Evolutionary conservation across 2,888 invertebrate genomes (phyloP), one percentile per base, ranked within the genome.

Genomic region (Sipunculus nudus): DNA sequence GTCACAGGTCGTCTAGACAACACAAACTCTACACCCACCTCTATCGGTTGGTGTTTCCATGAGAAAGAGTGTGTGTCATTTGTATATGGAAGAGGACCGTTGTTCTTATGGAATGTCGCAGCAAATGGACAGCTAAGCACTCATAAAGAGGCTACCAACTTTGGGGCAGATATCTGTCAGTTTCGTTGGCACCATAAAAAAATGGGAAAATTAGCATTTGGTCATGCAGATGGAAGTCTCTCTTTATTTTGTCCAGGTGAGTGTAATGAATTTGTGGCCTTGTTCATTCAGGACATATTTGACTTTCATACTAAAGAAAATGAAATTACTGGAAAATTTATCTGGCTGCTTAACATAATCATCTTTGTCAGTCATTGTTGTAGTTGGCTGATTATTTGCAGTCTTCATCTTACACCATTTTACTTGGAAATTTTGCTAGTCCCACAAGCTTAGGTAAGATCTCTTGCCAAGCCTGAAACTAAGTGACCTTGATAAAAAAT

Each of bases 181-280:
- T 74, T 80, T 53, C 70, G 78, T 31, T 83, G 83, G 82, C 83
- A 84, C 68, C 77, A 67, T 2, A 72, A 73, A 54, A 71, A 73
- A 32, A 61, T 61, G 6, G 79, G 78, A 5, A 75, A 79, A 60
- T 66, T 84, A 19, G 81, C 72, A 3, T 68, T 83, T 47, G 84
- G 84, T 1, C 84, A 84, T 61, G 65, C 61, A 23, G 78, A 84
- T 73, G 84, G 84, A 21, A 77, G 78, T 43, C 53, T 84, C 19
- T 82, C 84, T n/a, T 59, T 82, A 29, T 71, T 78, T 53, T 59
- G 63, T 31, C 63, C 76, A 67, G 81, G 83, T 80, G 54, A 59
- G 60, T 28, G 6, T n/a, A n/a, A n/a, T n/a, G n/a, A n/a, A n/a
- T n/a, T n/a, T n/a, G n/a, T n/a, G n/a, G n/a, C n/a, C n/a, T n/a